phyloP scores from a whole-genome alignment of 2,888 invertebrate genomes.

The Euzophera pinguis region DNA sequence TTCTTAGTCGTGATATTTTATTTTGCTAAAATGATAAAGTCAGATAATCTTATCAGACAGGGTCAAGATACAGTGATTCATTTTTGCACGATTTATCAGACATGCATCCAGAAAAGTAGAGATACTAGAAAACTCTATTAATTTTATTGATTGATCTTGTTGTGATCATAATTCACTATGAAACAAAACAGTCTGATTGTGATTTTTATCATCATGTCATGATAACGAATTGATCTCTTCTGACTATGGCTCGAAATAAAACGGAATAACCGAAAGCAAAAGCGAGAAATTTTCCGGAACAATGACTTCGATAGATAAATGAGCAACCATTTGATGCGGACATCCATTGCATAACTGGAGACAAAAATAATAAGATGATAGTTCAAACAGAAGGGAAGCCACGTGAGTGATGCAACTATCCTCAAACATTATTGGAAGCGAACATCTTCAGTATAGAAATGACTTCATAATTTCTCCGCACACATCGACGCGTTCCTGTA shows the following conservation, averaged over 20 bases:
- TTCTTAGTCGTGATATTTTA: neutral
- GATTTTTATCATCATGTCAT: no score
- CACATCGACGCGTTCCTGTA: conserved; percentile 28
- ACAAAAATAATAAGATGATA: conserved; percentile 25
- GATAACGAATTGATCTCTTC: no score
- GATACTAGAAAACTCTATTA: no score
- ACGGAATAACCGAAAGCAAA: no score
- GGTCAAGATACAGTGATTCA: neutral
- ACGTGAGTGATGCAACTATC: conserved; percentile 46
- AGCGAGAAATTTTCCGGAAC: neutral
- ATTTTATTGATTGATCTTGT: neutral
- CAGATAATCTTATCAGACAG: neutral
- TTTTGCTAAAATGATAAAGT: neutral
- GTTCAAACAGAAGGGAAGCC: conserved; percentile 37
- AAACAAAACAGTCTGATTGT: no score
- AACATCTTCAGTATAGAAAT: conserved; percentile 53
- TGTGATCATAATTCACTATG: neutral
- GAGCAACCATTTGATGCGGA: no score
- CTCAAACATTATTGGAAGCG: conserved; percentile 37
- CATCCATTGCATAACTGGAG: neutral
- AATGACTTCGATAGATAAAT: neutral
- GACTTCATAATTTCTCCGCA: conserved; percentile 58
- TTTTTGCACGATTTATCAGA: no score
- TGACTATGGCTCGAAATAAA: no score
- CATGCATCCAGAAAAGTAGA: no score